Evolutionary conservation across 2,113 vertebrate genomes (phyloP).

Genomic region (Brachyhypopomus occidentalis): DNA sequence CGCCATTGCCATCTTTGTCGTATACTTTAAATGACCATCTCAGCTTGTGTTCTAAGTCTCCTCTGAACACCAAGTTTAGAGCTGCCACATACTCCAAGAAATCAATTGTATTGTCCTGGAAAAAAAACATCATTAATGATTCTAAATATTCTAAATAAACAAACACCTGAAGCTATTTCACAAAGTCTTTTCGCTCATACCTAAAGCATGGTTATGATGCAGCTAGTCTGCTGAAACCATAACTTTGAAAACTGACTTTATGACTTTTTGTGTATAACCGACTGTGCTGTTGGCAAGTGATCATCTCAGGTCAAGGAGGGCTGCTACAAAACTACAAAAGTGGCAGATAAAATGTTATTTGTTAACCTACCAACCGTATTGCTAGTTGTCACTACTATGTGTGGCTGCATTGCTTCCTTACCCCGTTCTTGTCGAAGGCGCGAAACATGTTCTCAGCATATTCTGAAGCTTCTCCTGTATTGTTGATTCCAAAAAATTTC

Average conservation of each 20-base stretch:
- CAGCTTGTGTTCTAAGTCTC: constrained; percentile 73
- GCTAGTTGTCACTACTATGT: too few relatives aligned
- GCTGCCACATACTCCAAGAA: constrained; percentile 78
- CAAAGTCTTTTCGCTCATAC: too few relatives aligned
- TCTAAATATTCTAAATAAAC: not conserved
- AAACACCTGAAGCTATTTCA: too few relatives aligned
- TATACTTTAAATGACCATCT: constrained; percentile 79
- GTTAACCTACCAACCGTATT: too few relatives aligned
- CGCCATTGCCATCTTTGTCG: constrained; percentile 73
- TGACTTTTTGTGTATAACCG: too few relatives aligned
- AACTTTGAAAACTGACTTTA: too few relatives aligned
- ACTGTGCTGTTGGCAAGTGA: too few relatives aligned
- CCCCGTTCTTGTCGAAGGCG: constrained; percentile 77
- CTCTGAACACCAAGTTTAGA: constrained; percentile 75
- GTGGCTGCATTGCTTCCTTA: constrained; percentile 54
- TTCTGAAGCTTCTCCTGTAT: constrained; percentile 69
- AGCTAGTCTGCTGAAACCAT: too few relatives aligned
- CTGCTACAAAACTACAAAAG: too few relatives aligned
- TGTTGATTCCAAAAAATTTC: constrained; percentile 72
- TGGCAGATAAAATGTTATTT: too few relatives aligned
- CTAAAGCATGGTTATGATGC: too few relatives aligned
- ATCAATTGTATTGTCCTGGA: constrained; percentile 76
- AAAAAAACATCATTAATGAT: not conserved
- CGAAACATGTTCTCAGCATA: constrained; percentile 75
- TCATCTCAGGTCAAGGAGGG: too few relatives aligned